Conservation (phyloP, 2,888 invertebrate species). For the Brachypterus glaber region DNA sequence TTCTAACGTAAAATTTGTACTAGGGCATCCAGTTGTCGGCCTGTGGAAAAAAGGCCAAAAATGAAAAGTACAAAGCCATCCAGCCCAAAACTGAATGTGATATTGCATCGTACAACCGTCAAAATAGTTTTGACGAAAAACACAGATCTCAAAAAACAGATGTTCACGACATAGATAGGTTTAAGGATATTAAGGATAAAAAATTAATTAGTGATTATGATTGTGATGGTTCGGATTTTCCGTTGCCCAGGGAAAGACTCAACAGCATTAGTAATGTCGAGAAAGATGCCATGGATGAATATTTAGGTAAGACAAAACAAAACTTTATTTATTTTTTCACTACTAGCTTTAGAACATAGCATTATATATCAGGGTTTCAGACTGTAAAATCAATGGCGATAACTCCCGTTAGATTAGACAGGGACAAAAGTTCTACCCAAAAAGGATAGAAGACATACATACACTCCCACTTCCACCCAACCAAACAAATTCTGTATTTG, state of each 20-base stretch:
- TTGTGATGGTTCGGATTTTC: slow-evolving; percentile 27
- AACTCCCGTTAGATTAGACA: too few species aligned
- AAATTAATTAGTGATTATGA: slow-evolving; percentile 22
- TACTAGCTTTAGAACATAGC: too few species aligned
- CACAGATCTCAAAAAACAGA: slow-evolving; percentile 37
- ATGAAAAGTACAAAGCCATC: slow-evolving; percentile 45
- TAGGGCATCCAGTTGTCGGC: not conserved
- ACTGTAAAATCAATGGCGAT: too few species aligned
- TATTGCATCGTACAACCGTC: slow-evolving; percentile 38
- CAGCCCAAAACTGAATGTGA: slow-evolving; percentile 42
- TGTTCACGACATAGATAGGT: slow-evolving; percentile 27
- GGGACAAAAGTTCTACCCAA: too few species aligned
- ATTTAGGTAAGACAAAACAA: slow-evolving; percentile 47
- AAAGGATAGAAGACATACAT: too few species aligned
- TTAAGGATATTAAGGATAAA: slow-evolving; percentile 27
- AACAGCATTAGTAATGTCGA: slow-evolving; percentile 69
- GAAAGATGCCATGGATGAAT: slow-evolving; percentile 73
- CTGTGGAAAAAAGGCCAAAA: slow-evolving; percentile 16
- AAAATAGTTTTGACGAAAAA: slow-evolving; percentile 23
- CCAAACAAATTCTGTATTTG: too few species aligned
- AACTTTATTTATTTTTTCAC: not conserved
- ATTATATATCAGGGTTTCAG: too few species aligned
- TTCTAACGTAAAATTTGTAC: too few species aligned
- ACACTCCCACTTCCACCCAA: too few species aligned
- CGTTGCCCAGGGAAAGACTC: slow-evolving; percentile 51